phyloP scores from a whole-genome alignment of 1,140 invertebrate genomes.

The Brachionus paranguensis region DNA sequence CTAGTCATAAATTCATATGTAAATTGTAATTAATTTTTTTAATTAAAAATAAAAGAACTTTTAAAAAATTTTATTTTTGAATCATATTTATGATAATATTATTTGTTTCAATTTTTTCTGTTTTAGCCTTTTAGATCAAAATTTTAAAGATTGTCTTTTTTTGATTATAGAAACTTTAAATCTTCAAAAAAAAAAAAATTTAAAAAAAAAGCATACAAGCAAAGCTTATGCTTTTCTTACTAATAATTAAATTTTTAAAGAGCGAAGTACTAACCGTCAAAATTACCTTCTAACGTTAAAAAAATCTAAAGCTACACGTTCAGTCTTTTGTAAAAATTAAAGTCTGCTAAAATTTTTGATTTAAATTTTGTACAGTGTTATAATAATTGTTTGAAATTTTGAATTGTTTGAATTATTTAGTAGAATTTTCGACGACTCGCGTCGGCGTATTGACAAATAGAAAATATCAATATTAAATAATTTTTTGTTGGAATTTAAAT shows the following conservation, averaged over 20 bases:
- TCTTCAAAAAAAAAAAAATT: not conserved
- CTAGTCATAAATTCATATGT: too few relatives aligned
- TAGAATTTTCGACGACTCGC: not conserved
- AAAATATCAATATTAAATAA: not conserved
- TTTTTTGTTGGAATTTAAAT: not conserved
- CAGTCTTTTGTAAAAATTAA: not conserved
- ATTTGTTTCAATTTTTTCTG: too few relatives aligned
- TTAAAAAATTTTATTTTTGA: too few relatives aligned
- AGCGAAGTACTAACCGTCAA: not conserved
- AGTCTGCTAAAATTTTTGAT: not conserved
- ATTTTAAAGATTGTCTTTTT: too few relatives aligned
- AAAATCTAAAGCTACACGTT: not conserved
- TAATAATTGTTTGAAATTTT: not conserved
- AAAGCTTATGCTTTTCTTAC: not conserved
- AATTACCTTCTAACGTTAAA: not conserved
- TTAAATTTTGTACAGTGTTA: not conserved
- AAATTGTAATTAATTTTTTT: too few relatives aligned
- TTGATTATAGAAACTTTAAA: not conserved
- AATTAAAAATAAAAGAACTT: too few relatives aligned
- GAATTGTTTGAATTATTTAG: not conserved
- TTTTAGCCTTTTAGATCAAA: too few relatives aligned
- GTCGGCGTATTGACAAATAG: not conserved
- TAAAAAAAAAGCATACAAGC: not conserved
- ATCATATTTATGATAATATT: too few relatives aligned
- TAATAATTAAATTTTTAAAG: not conserved